phyloP scores from a whole-genome alignment of 2,797 vertebrate genomes.

The Mus minutoides region DNA sequence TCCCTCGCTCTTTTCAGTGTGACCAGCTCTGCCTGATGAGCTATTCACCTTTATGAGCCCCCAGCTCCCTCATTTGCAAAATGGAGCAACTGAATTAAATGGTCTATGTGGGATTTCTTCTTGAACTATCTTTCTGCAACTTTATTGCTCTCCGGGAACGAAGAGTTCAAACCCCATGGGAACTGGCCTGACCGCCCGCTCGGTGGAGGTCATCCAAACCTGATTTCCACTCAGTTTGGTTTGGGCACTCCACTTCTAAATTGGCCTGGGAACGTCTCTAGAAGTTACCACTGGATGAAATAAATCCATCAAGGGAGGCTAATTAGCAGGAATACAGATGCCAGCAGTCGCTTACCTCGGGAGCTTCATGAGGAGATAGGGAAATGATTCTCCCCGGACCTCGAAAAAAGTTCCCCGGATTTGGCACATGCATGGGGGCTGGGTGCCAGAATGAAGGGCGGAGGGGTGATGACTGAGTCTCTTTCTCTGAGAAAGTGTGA shows the following conservation, averaged over 20 bases:
- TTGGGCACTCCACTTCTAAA: constrained; percentile 68
- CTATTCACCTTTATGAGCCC: constrained; percentile 20
- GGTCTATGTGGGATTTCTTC: not conserved
- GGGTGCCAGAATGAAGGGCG: not conserved
- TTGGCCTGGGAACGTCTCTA: constrained; percentile 71
- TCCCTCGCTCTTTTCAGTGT: not conserved
- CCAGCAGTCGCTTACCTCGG: constrained; percentile 69
- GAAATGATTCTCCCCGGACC: constrained; percentile 58
- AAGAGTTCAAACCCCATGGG: constrained; percentile 24
- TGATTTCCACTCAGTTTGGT: constrained; percentile 64
- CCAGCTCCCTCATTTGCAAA: not conserved
- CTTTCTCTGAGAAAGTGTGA: constrained; percentile 46
- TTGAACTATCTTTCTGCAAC: not conserved
- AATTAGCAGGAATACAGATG: constrained; percentile 69
- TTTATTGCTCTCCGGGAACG: constrained; percentile 37
- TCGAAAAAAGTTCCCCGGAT: constrained; percentile 51
- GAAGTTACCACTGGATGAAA: constrained; percentile 76
- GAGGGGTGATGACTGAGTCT: not conserved
- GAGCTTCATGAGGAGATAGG: constrained; percentile 53
- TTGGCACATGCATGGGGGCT: not conserved
- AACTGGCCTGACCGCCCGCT: constrained; percentile 52
- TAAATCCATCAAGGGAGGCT: constrained; percentile 71
- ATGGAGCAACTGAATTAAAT: not conserved
- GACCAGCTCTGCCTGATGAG: not conserved
- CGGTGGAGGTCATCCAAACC: constrained; percentile 73